Base-by-base conservation (phyloP, 1,140 invertebrate genomes). In the Caenorhabditis latens region DNA sequence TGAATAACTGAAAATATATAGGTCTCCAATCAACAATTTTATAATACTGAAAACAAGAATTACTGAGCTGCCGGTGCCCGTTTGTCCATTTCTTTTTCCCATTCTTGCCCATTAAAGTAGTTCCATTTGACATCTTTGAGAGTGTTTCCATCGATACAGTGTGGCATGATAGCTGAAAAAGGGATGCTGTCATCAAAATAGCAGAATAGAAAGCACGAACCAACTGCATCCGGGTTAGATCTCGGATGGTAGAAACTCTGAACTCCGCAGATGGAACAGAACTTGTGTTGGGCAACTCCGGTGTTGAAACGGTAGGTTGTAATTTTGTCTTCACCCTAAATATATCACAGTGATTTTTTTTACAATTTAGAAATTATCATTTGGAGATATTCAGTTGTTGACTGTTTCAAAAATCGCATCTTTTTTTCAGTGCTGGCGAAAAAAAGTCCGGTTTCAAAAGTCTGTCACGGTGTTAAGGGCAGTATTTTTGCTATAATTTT, bases 261-360 rank as follows among this genome's bases (percentile, higher is more conserved):
- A 0, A 94, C 94, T 5, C 94, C 94, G 91, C 94, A 94, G 24
- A 89, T 93, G 57, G 93, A 93, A 89, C 94, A 94, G 90, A 94
- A 94, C 40, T 88, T 93, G 88, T 94, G 94, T 86, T 94, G 94
- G 4, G 94, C 94, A 82, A 90, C 58, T 71, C 93, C 91, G 7
- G 94, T 94, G 88, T 94, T 94, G 88, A 94, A 94, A n/a, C 93
- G 93, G 90, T 94, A 94, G 2, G 93, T 94, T 19, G 93, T 93
- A 21, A 94, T 87, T 67, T 90, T 89, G 58, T 94, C 93, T 61
- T 92, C 91, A 19, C 94, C 94, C 90, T 89, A 21, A 86, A 93
- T 58, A 11, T 13, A 43, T 32, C 32, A 32, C 32, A 32, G 32
- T 2, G 32, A 32, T 32, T 32, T 32, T 32, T 32, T 32, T 32